These are phyloP conservation scores for Novumbra hubbsi DNA, from an alignment of 2,797 vertebrate species.

Conservation along the genomic window DNA sequence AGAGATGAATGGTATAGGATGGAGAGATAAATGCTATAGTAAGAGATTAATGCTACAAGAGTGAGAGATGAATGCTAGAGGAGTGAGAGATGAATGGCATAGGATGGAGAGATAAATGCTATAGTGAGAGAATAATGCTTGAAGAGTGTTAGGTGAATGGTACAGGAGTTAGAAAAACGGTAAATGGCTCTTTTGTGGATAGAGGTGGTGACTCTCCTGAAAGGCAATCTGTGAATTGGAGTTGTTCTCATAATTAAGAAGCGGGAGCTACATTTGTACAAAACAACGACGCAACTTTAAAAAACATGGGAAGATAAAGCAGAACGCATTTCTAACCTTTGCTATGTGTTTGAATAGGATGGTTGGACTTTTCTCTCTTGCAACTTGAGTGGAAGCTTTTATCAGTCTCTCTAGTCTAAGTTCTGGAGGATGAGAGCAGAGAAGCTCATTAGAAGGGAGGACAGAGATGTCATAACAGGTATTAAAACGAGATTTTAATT, in stretches of 20 bases:
- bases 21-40: too few relatives aligned
- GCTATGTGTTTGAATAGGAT: slow-evolving; percentile 21
- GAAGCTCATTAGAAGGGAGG: slow-evolving; percentile 55
- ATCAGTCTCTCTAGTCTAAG: slow-evolving; percentile 45
- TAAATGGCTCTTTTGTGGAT: background rate
- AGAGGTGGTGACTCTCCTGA: slow-evolving; percentile 8
- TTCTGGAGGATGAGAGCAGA: slow-evolving; percentile 42
- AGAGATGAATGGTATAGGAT: too few relatives aligned
- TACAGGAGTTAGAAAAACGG: background rate
- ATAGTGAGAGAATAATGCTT: too few relatives aligned
- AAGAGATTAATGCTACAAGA: too few relatives aligned
- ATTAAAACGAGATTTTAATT: background rate
- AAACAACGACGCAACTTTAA: slow-evolving; percentile 36
- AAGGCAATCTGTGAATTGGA: slow-evolving; percentile 38
- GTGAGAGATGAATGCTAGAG: too few relatives aligned
- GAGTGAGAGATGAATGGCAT: background rate
- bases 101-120: too few relatives aligned
- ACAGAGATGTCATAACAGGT: slow-evolving; percentile 56
- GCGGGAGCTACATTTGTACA: slow-evolving; percentile 35
- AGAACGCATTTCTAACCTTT: background rate
- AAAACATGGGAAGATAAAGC: slow-evolving; percentile 18
- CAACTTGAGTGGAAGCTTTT: slow-evolving; percentile 53
- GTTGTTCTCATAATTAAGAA: slow-evolving; percentile 44
- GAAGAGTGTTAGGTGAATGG: background rate
- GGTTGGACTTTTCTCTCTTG: slow-evolving; percentile 45